Percentiles rank a stretch among this genome's conserved stretches.
Conservation (phyloP, 2,888 invertebrate species). For the Ochropacha duplaris region DNA sequence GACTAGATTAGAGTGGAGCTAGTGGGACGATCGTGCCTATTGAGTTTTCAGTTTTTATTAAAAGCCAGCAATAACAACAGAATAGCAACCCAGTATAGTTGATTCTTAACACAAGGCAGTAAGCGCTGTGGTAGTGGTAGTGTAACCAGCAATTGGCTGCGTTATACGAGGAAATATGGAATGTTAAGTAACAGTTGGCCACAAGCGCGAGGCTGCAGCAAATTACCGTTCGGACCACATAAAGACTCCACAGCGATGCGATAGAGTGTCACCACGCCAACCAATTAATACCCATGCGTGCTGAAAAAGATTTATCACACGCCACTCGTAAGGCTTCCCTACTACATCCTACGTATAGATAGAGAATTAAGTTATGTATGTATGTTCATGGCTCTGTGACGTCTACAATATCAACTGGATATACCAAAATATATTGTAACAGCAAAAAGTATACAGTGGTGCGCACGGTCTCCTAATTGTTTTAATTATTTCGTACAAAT, state of each 20-base stretch:
- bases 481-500: constrained; percentile 73
- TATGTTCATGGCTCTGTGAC: not conserved
- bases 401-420: not conserved
- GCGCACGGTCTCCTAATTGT: constrained; percentile 45
- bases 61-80: no score
- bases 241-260: constrained; percentile 42
- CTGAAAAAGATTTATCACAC: constrained; percentile 68
- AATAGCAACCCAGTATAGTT: not conserved
- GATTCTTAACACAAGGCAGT: not conserved
- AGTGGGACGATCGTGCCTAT: no score
- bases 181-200: constrained; percentile 33
- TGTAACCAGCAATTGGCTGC: not conserved
- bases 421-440: constrained; percentile 21
- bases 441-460: constrained; percentile 31
- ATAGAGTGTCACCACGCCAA: constrained; percentile 42
- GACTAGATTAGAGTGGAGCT: no score
- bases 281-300: constrained; percentile 73
- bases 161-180: constrained; percentile 5
- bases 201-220: constrained; percentile 41
- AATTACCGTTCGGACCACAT: constrained; percentile 58
- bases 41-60: no score
- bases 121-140: not conserved
- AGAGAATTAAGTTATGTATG: no score
- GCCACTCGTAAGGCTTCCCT: constrained; percentile 65
- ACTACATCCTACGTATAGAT: constrained; percentile 32